Evolutionary conservation across 2,888 invertebrate species (phyloP), one percentile per base, ranked within the genome.

Genomic region (Caenorhabditis parvicauda): DNA sequence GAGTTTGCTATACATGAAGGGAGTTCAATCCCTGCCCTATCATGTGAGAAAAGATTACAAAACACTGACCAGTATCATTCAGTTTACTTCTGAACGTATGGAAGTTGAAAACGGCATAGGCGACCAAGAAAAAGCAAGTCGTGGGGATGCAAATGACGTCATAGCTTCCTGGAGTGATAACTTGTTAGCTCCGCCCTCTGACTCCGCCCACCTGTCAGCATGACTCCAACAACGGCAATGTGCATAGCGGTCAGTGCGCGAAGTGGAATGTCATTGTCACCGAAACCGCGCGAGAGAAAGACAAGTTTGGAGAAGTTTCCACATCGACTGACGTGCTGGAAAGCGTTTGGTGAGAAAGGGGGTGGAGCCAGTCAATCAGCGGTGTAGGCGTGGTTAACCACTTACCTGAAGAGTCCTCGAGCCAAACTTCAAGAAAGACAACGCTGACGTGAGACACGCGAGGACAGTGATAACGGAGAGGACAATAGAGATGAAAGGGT

Each of bases 101-200:
- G 32, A 59, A 64, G 39, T 64, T 59, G 56, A 64, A 64, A 1
- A 64, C 19, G 1, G 56, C 44, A 27, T 64, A 64, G 12, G 50
- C 49, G 21, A 59, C 44, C 1, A 64, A 38, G 43, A 50, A 64
- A 46, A 59, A 52, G 0, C 52, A 49, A 2, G 59, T 64, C 7
- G 41, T 47, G 9, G 64, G 64, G 21, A 64, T 59, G 25, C 59
- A 59, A 1, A 64, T 49, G 19, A 64, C 25, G 29, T 64, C 64
- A 43, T 64, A 64, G 21, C 58, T 54, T 14, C 63, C 62, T 57
- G 27, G 28, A 55, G 25, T 19, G 12, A 9, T 44, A 22, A 25
- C 22, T 7, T 7, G 21, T 5, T 21, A 24, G 22, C 17, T 27
- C 28, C 17, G 32, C 35, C 4, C n/a, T 21, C 17, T 17, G 3